Evolutionary conservation across 2,888 invertebrate species (phyloP), one percentile per base, ranked within the genome.

Genomic region (Limnephilus marmoratus): DNA sequence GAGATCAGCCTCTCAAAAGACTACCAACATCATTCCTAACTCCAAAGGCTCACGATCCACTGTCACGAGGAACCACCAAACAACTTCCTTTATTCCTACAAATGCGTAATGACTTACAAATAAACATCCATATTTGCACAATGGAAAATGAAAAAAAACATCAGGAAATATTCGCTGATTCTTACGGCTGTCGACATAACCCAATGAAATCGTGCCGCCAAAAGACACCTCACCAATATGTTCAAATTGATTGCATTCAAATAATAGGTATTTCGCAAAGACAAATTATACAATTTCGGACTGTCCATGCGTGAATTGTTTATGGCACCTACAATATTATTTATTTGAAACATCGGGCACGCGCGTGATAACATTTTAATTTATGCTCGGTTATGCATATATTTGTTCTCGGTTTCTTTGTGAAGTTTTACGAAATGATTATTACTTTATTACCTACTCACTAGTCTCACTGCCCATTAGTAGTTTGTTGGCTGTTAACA

Each of bases 301-400:
- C 31, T 83, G 83, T 41, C 24, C 83, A 83, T 37, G 37, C 83
- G 83, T 41, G 37, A 34, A 83, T 83, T 83, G 34, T 34, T 83
- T 68, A 68, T 68, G 24, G 24, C 68, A 68, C 68, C 68, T 68
- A 24, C 83, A 37, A 83, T 83, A 83, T 83, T 83, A 18, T 83
- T 83, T 83, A 83, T 83, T 83, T 37, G 34, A 83, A 83, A 34
- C 34, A 18, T 24, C 37, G 83, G 24, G 37, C 83, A 34, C 34
- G 83, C 83, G 83, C 41, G 83, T 34, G 83, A 83, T 83, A 7
- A 83, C 18, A 83, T 31, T 37, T 34, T 83, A 83, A 37, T 83
- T 83, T 83, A 68, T 68, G 5, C 24, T 83, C 11, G 3, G 83
- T 68, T 68, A 68, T 68, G 68, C 68, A 68, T 24, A 68, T n/a